These are phyloP conservation scores for Eupithecia abbreviata DNA, from an alignment of 2,888 invertebrate genomes.

Conservation along the genomic window DNA sequence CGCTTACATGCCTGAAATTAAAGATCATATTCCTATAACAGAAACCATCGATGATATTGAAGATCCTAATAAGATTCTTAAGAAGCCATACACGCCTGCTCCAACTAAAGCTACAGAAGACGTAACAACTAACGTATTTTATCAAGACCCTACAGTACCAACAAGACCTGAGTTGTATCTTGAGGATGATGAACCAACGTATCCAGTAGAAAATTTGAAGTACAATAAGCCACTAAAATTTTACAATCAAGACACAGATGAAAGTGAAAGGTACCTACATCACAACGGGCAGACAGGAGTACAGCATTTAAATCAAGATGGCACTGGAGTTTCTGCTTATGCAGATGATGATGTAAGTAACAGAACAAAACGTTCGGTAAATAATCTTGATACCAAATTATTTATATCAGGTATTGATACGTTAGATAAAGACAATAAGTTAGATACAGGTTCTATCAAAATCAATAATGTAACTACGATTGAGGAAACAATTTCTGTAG, in stretches of 20 bases:
- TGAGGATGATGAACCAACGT: slow-evolving; percentile 49
- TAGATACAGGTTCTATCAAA: background rate
- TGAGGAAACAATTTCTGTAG: slow-evolving; percentile 20
- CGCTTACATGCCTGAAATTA: slow-evolving; percentile 52
- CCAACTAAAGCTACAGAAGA: slow-evolving; percentile 47
- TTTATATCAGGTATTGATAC: slow-evolving; percentile 53
- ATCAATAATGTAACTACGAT: background rate
- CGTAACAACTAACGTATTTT: slow-evolving; percentile 60
- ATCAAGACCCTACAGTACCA: slow-evolving; percentile 60
- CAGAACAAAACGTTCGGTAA: slow-evolving; percentile 49
- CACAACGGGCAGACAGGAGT: slow-evolving; percentile 64
- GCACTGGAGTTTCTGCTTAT: slow-evolving; percentile 71
- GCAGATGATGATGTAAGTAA: slow-evolving; percentile 77
- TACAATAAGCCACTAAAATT: slow-evolving; percentile 52
- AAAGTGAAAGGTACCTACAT: slow-evolving; percentile 65
- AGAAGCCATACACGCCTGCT: slow-evolving; percentile 39
- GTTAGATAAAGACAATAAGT: background rate
- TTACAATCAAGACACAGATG: slow-evolving; percentile 45
- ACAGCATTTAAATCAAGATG: slow-evolving; percentile 71
- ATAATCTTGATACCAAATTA: slow-evolving; percentile 59
- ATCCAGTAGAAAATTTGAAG: slow-evolving; percentile 52
- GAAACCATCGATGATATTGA: slow-evolving; percentile 75
- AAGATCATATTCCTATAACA: slow-evolving; percentile 74
- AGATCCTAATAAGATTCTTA: slow-evolving; percentile 58
- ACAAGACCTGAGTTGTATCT: slow-evolving; percentile 41